Percentiles rank a stretch among this genome's conserved stretches.
These are phyloP conservation scores for Lottia gigantea DNA, from an alignment of 2,888 invertebrate genomes.

Conservation along the genomic window DNA sequence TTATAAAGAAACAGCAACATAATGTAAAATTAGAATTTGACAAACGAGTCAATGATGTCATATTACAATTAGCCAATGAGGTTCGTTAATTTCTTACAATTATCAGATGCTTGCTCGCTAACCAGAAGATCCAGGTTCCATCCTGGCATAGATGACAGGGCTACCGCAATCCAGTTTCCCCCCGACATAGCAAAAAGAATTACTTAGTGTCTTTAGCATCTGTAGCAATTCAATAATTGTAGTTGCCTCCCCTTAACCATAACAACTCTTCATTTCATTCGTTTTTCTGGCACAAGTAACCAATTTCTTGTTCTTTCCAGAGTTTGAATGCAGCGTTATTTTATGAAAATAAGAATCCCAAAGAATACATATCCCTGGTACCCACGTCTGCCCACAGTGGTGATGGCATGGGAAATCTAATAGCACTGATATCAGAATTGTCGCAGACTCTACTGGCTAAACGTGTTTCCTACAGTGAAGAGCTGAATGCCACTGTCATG, in stretches of 20 bases:
- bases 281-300: too few relatives aligned
- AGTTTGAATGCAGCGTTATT: conserved; percentile 94
- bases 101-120: too few relatives aligned
- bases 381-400: conserved; percentile 98
- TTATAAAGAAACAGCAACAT: conserved; percentile 85
- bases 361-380: conserved; percentile 92
- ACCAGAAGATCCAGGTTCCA: too few relatives aligned
- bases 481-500: conserved; percentile 78
- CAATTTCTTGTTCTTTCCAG: conserved; percentile 67
- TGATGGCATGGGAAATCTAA: conserved; percentile 97
- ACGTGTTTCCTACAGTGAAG: conserved; percentile 88
- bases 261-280: too few relatives aligned
- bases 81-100: conserved; percentile 64
- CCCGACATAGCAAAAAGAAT: background rate
- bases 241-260: too few relatives aligned
- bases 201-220: too few relatives aligned
- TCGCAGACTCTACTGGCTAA: conserved; percentile 91
- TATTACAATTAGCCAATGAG: conserved; percentile 94
- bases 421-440: conserved; percentile 91
- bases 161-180: too few relatives aligned
- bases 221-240: too few relatives aligned
- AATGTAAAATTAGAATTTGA: conserved; percentile 96
- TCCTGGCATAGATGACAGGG: too few relatives aligned
- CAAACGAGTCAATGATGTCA: conserved; percentile 81
- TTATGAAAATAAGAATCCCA: conserved; percentile 93